Evolutionary conservation across 1,140 invertebrate genomes (phyloP), one percentile per base, ranked within the genome.

Genomic region (Drosophila ambigua): DNA sequence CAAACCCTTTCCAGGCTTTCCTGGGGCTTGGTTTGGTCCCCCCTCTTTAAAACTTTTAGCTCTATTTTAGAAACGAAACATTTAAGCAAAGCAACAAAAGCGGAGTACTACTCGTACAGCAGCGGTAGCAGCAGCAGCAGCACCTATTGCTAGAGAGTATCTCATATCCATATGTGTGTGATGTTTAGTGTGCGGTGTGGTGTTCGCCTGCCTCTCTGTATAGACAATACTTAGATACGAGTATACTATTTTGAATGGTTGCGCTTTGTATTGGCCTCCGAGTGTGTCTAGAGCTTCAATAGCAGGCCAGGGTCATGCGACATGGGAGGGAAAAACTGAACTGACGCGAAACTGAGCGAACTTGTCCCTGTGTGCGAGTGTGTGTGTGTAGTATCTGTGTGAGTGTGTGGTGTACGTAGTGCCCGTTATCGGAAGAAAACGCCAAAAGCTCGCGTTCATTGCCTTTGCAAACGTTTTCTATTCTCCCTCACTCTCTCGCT

Each of bases 251-350:
- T 87, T 88, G 84, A 87, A 87, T 87, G 83, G 83, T 83, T 79
- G 83, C 83, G 83, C 83, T 88, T 87, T 88, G 80, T 88, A 88
- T 88, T 81, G 72, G 77, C 88, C 79, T 90, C 79, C 78, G 81
- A 82, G 72, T 87, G 79, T 81, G 87, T 90, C 79, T 90, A 83
- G 72, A 75, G 87, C 87, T 90, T 90, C 87, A 90, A 90, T 90
- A 90, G 87, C 87, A 90, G 87, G 87, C 87, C 87, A 90, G 87
- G 87, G 87, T 90, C 87, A 90, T 83, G 82, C 77, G 87, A 90
- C 85, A 90, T 89, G 80, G 85, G 85, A 85, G 85, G 35, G 85
- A 90, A 90, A 88, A 71, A 71, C 67, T 64, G 23, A 60, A 87
- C 66, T 83, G 71, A 78, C 84, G 79, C 76, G 72, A 82, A 85